Evolutionary conservation across 2,797 vertebrate genomes (phyloP).

Genomic region (Salmo trutta): DNA sequence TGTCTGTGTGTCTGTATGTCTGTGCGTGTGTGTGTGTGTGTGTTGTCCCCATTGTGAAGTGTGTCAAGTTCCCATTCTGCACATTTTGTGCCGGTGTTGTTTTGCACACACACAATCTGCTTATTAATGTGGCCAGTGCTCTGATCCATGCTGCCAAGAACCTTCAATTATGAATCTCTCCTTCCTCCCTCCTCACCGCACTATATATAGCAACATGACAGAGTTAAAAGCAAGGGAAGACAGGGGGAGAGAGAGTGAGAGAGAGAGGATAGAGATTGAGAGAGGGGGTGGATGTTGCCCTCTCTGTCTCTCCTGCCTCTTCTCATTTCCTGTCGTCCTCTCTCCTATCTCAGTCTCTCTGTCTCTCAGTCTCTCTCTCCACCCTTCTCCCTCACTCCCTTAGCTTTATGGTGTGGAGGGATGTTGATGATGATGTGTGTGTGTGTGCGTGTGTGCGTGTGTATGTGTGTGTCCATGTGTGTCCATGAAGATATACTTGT

Average conservation of each 20-base stretch:
- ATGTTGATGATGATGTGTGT: background rate
- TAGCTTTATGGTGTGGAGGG: background rate
- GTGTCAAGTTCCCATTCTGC: constrained; percentile 2
- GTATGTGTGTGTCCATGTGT: constrained; percentile 1
- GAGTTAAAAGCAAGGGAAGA: constrained; percentile 33
- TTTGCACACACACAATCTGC: constrained; percentile 15
- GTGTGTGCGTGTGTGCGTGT: background rate
- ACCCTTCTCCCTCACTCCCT: background rate
- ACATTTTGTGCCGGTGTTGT: constrained; percentile 23
- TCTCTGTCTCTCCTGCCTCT: constrained; percentile 1
- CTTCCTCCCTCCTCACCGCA: constrained; percentile 46
- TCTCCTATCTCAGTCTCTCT: background rate
- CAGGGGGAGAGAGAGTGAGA: background rate
- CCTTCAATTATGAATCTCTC: constrained; percentile 66
- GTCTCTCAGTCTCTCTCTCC: background rate
- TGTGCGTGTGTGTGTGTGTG: background rate
- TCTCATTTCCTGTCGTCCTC: constrained; percentile 8
- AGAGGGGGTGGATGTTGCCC: background rate
- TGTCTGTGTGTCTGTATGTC: constrained; percentile 9
- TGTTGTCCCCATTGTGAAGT: background rate
- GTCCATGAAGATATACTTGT: background rate
- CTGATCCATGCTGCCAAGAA: constrained; percentile 54
- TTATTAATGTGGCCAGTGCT: constrained; percentile 22
- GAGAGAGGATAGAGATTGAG: background rate
- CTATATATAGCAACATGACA: constrained; percentile 58